A percentile compares a stretch with the other conserved stretches of the same genome.
These are phyloP conservation scores for Prorops nasuta DNA, from an alignment of 1,140 invertebrate genomes.

Conservation along the genomic window DNA sequence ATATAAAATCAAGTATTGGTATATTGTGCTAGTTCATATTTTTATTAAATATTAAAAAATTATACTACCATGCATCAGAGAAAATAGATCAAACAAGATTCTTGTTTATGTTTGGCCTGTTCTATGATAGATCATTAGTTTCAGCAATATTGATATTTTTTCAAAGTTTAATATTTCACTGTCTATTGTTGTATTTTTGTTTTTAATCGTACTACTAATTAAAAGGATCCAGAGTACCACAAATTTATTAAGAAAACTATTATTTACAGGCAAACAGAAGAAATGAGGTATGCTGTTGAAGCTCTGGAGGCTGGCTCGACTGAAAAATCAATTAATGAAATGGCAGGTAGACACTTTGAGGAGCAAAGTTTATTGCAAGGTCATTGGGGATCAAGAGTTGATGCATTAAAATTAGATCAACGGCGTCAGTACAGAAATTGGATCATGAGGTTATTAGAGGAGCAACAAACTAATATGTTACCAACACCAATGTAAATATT, in stretches of 20 bases:
- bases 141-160: too few relatives aligned
- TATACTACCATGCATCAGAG: too few relatives aligned
- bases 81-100: too few relatives aligned
- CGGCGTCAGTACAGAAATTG: constrained; percentile 75
- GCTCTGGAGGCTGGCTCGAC: constrained; percentile 64
- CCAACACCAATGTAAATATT: constrained; percentile 58
- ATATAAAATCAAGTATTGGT: constrained; percentile 27
- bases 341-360: constrained; percentile 76
- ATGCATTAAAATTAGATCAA: constrained; percentile 71
- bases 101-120: too few relatives aligned
- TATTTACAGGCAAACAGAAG: constrained; percentile 67
- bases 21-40: constrained; percentile 1
- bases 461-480: constrained; percentile 62
- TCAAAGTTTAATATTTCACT: too few relatives aligned
- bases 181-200: too few relatives aligned
- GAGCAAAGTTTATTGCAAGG: constrained; percentile 73
- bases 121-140: too few relatives aligned
- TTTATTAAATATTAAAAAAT: not conserved
- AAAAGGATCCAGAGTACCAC: too few relatives aligned
- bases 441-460: constrained; percentile 74
- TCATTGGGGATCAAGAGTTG: constrained; percentile 74
- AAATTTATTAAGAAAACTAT: not conserved
- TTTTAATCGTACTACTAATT: too few relatives aligned
- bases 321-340: constrained; percentile 75
- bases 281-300: constrained; percentile 75